phyloP scores from a whole-genome alignment of 2,888 invertebrate genomes.

The Hemicrepidius hirtus region DNA sequence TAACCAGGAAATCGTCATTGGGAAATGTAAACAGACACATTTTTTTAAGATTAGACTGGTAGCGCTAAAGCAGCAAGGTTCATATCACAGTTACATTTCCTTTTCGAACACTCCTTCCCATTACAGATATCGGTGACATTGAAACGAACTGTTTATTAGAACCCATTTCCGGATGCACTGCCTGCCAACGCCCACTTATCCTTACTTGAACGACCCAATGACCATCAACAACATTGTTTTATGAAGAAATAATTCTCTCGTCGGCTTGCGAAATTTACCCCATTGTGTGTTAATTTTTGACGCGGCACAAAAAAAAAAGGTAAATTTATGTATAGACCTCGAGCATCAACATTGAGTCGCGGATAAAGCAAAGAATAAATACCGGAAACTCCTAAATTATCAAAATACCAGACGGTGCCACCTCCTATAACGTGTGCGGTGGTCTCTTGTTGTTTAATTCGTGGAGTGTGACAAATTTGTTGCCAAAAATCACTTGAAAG shows the following conservation, averaged over 20 bases:
- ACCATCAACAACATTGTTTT: not conserved
- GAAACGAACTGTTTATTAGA: slow-evolving; percentile 16
- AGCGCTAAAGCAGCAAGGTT: slow-evolving; percentile 9
- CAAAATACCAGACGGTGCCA: not conserved
- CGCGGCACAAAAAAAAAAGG: slow-evolving; percentile 2
- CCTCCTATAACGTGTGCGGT: no score
- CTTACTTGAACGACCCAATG: slow-evolving; percentile 18
- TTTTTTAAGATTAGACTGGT: slow-evolving; percentile 5
- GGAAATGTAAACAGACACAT: not conserved
- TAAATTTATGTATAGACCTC: not conserved
- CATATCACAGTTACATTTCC: slow-evolving; percentile 15
- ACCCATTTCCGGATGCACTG: slow-evolving; percentile 42
- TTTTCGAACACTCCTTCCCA: slow-evolving; percentile 19
- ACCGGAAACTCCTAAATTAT: slow-evolving; percentile 17
- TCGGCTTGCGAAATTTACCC: slow-evolving; percentile 14
- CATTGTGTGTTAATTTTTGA: slow-evolving; percentile 33
- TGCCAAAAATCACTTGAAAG: no score
- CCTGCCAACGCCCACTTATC: slow-evolving; percentile 32
- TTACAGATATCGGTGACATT: slow-evolving; percentile 36
- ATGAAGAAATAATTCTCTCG: not conserved
- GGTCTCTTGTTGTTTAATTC: no score
- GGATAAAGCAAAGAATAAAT: not conserved
- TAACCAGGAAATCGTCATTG: not conserved
- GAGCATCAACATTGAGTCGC: not conserved
- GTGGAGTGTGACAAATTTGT: no score